Conservation (phyloP, 2,797 vertebrate species). For the Heliangelus exortis region DNA sequence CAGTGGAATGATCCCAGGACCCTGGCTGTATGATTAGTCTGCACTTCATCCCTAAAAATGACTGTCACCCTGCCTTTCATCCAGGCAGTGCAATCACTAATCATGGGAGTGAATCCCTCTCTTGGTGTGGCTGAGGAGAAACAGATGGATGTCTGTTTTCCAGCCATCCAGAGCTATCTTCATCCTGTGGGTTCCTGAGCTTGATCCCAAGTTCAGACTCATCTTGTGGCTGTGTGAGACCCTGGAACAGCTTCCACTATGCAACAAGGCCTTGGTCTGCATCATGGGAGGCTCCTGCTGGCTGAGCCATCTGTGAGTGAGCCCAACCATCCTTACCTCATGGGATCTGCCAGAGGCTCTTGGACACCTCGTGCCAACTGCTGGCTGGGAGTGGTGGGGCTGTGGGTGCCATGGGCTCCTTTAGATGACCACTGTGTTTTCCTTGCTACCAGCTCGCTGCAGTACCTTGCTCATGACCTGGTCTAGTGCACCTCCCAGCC, state of each 20-base stretch:
- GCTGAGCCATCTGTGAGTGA: fast-evolving
- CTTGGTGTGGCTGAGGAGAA: neutral
- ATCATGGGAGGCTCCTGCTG: fast-evolving
- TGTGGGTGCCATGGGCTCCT: neutral
- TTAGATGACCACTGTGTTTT: neutral
- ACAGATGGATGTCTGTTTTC: neutral
- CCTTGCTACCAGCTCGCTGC: neutral
- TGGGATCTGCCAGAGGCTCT: neutral
- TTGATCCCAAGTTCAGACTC: neutral
- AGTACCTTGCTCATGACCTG: neutral
- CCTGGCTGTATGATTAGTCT: neutral
- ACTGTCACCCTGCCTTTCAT: neutral
- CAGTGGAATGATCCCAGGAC: neutral
- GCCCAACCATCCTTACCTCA: neutral
- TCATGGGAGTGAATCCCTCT: neutral
- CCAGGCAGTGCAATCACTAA: neutral
- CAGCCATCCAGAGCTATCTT: neutral
- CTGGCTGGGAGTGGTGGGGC: neutral
- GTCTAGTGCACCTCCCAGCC: neutral
- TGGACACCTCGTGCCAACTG: neutral
- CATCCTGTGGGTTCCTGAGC: neutral
- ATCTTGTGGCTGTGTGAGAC: fast-evolving
- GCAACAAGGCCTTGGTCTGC: neutral
- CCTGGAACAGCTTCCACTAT: neutral
- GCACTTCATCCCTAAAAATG: neutral